Evolutionary conservation across 2,113 vertebrate species (phyloP).

Genomic region (Hucho hucho): DNA sequence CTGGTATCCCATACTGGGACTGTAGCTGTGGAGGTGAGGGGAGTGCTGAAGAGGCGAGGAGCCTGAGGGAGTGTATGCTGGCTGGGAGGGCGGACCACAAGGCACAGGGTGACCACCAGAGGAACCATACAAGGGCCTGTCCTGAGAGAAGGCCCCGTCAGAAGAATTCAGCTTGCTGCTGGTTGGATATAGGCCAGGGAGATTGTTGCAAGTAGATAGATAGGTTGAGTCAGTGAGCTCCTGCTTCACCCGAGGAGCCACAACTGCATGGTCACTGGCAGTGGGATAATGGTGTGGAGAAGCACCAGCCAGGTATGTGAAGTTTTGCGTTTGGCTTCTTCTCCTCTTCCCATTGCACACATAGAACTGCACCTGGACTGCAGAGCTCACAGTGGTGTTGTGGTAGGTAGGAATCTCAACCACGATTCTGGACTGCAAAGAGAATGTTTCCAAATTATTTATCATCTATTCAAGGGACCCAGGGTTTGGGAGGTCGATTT

Average conservation of each 20-base stretch:
- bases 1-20: constrained; percentile 67
- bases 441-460: constrained; percentile 4
- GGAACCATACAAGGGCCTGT: constrained; percentile 68
- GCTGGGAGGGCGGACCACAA: constrained; percentile 62
- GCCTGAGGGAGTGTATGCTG: constrained; percentile 70
- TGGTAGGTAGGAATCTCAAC: constrained; percentile 90
- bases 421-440: constrained; percentile 80
- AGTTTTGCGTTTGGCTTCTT: constrained; percentile 85
- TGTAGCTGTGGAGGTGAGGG: constrained; percentile 71
- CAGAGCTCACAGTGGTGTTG: constrained; percentile 75
- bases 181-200: constrained; percentile 62
- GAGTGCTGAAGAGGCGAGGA: constrained; percentile 65
- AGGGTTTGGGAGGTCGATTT: too few relatives aligned
- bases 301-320: constrained; percentile 85
- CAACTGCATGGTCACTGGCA: constrained; percentile 4
- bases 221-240: constrained; percentile 78
- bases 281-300: not conserved
- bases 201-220: constrained; percentile 62
- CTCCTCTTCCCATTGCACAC: constrained; percentile 93
- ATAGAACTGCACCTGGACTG: constrained; percentile 91
- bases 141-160: constrained; percentile 68
- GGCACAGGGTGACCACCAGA: constrained; percentile 75
- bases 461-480: not conserved
- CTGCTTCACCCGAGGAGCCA: constrained; percentile 81
- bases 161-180: constrained; percentile 58